Base-by-base conservation (phyloP, 2,888 invertebrate species). In the Drosophila sordidapex region DNA sequence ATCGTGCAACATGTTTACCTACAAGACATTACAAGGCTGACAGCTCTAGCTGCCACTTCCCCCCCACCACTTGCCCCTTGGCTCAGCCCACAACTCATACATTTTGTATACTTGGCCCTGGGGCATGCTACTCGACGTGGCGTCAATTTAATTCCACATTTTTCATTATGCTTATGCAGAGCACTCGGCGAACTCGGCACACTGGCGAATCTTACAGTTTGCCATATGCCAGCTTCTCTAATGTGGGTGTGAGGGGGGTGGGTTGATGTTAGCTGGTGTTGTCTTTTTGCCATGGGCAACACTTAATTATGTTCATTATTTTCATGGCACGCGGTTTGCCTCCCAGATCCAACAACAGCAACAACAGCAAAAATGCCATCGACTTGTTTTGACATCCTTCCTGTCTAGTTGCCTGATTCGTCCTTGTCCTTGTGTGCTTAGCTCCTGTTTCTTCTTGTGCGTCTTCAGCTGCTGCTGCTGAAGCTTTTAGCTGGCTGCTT, bases 271-370 rank as follows among this genome's bases (percentile, higher is more conserved):
- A 40, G 73, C 63, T 66, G 64, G 52, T 70, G 81, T 79, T 74
- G 74, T 70, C 73, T 74, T 82, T 89, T 82, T 89, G 87, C 85
- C 87, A 84, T 53, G 83, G 90, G 90, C 90, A 85, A 87, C 89
- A 87, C 87, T 87, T 87, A 87, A 87, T 87, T 90, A 87, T 87
- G 89, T 90, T 87, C 90, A 87, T 87, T 87, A 87, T 86, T 86
- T 90, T 76, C 88, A 84, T 83, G 89, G 76, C 78, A 78, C 82
- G 90, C 87, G 85, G 87, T 84, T 89, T 40, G 46, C 56, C 27
- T n/a, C 4, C 31, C 57, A 31, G 15, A 21, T 46, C 46, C 40
- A 31, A 29, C 36, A 56, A 29, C 7, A 40, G 8, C 36, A 35
- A 53, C 13, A n/a, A 27, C 11, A 29, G 8, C 25, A 33, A 52